Base-by-base conservation (phyloP, 2,113 vertebrate species). In the Plectropomus leopardus region DNA sequence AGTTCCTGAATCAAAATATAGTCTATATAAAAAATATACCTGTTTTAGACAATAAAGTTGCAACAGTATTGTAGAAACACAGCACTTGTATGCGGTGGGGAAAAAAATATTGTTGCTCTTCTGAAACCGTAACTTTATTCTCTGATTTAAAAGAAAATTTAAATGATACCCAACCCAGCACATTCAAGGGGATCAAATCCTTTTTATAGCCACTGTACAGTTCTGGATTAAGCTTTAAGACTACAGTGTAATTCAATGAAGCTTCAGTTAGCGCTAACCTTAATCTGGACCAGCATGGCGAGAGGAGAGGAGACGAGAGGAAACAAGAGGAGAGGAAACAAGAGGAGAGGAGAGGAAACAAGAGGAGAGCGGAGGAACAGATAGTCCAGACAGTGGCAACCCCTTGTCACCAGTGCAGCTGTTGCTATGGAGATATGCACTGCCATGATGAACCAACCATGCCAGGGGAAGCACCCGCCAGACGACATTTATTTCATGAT, bases 381-480 rank as follows among this genome's bases (percentile, higher is more conserved):
- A 77, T 54, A 75, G 80, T 81, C 85, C 80, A 86, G 80, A 84
- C 82, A 82, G 73, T 24, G 73, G 83, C 77, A 68, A 86, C 85
- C 87, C 60, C 63, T 78, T 72, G 71, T 89, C 90, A 76, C 79
- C 67, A 67, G 87, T 72, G 72, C 72, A 72, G 85, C 81, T 71
- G 86, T 89, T 87, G 82, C 88, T 64, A 88, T 83, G 72, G 86
- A 51, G 84, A 90, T 59, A 74, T 70, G 54, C 34, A 47, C 55
- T 84, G 84, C 45, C 72, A 76, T 63, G 76, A 48, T 80, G 80
- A 81, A 83, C 71, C 82, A 76, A 68, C 71, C 26, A 68, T 79
- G 83, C 76, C 83, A 82, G 76, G 81, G 80, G 77, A 84, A 92
- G 85, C 72, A 86, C 86, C 78, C 50, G 80, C 73, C 80, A 87